Conservation (phyloP, 2,888 invertebrate species). For the Ernsta delagoae region DNA sequence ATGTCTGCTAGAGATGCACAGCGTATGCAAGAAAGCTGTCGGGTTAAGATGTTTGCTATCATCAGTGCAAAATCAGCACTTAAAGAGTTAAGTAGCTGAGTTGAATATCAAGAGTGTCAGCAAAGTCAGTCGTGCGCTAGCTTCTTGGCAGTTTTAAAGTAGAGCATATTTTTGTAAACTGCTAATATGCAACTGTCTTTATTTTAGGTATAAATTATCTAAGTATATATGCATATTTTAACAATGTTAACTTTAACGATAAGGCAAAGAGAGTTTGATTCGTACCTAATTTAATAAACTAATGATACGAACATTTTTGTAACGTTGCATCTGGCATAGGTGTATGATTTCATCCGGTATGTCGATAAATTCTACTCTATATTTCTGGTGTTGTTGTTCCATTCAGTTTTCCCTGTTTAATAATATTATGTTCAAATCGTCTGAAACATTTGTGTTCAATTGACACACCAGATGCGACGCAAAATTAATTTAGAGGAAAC, state of each 20-base stretch:
- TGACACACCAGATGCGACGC: neutral
- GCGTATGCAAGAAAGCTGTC: constrained; percentile 1
- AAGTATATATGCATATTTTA: too few relatives aligned
- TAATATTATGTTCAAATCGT: neutral
- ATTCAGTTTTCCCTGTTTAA: too few relatives aligned
- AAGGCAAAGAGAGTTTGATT: too few relatives aligned
- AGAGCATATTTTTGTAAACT: neutral
- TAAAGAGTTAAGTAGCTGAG: constrained; percentile 32
- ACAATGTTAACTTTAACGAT: too few relatives aligned
- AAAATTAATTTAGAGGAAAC: constrained; percentile 14
- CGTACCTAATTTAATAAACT: too few relatives aligned
- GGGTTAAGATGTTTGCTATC: constrained; percentile 22
- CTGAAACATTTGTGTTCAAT: constrained; percentile 8
- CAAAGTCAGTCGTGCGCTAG: neutral
- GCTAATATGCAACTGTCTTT: too few relatives aligned
- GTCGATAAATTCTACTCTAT: neutral
- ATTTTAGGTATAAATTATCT: too few relatives aligned
- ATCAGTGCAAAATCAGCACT: constrained; percentile 22
- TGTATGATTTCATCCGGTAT: neutral
- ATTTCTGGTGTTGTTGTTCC: neutral
- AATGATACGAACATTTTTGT: neutral
- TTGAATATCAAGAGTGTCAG: constrained; percentile 14
- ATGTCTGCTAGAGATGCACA: neutral
- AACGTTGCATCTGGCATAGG: neutral
- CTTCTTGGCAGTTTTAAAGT: neutral